A percentile compares a stretch with the other conserved stretches of the same genome.
phyloP scores from a whole-genome alignment of 2,888 invertebrate species.

The Pachymerium ferrugineum region DNA sequence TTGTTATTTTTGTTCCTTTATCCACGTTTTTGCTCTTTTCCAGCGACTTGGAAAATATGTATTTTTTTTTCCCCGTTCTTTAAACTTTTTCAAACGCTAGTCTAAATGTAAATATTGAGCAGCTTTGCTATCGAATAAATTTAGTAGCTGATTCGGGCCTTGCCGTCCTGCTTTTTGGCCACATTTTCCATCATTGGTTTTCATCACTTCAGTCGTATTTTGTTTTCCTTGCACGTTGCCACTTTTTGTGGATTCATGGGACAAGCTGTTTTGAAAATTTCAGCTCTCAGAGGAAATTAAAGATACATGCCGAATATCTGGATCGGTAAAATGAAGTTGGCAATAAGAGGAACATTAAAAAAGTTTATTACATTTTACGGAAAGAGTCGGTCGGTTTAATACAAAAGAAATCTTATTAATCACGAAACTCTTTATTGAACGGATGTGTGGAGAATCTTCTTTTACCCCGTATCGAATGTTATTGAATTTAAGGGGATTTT shows the following conservation, averaged over 20 bases:
- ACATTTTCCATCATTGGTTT: slow-evolving; percentile 13
- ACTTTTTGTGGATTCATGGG: background rate
- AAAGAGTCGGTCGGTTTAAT: background rate
- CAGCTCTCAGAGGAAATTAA: background rate
- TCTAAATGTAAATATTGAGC: slow-evolving; percentile 13
- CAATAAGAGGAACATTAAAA: background rate
- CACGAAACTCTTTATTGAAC: background rate
- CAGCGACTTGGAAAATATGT: background rate
- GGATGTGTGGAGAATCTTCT: background rate
- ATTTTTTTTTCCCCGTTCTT: background rate
- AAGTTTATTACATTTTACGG: background rate
- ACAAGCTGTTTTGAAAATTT: background rate
- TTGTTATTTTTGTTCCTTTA: background rate
- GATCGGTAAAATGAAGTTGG: background rate
- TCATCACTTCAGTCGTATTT: background rate
- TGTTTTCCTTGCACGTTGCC: background rate
- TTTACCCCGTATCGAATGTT: no score
- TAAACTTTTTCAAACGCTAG: background rate
- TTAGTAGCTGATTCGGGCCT: background rate
- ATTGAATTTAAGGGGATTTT: background rate
- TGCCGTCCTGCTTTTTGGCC: background rate
- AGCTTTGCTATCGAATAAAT: slow-evolving; percentile 8
- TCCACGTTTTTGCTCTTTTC: no score
- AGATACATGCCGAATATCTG: background rate
- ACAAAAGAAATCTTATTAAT: background rate